Evolutionary conservation across 2,888 invertebrate genomes (phyloP).

Genomic region (Dorcus parallelipipedus): DNA sequence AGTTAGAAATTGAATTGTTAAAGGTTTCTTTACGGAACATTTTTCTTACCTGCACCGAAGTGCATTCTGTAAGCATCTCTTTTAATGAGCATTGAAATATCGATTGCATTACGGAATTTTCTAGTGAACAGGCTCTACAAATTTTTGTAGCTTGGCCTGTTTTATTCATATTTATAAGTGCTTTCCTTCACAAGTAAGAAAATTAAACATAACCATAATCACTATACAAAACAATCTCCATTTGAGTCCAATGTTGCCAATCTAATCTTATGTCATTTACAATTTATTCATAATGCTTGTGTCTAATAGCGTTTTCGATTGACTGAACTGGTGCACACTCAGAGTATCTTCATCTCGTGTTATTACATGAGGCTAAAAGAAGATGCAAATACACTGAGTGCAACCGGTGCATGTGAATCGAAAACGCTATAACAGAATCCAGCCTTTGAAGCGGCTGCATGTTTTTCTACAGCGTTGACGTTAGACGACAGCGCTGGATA

Average conservation of each 20-base stretch:
- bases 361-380: too few species aligned
- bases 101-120: constrained; percentile 18
- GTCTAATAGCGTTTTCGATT: too few species aligned
- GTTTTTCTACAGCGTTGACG: too few species aligned
- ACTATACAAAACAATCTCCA: background rate
- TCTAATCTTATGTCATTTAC: background rate
- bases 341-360: too few species aligned
- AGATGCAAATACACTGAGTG: too few species aligned
- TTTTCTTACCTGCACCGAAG: constrained; percentile 19
- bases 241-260: background rate
- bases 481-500: too few species aligned
- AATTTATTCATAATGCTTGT: too few species aligned
- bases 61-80: constrained; percentile 20
- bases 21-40: background rate
- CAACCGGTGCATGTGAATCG: too few species aligned
- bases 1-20: background rate
- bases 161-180: background rate
- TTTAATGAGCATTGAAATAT: constrained; percentile 19
- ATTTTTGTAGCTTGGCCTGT: constrained; percentile 8
- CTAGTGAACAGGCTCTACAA: constrained; percentile 24
- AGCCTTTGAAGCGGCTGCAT: too few species aligned
- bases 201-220: background rate
- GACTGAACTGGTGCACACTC: too few species aligned
- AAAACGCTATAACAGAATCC: too few species aligned
- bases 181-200: background rate